Evolutionary conservation across 2,113 vertebrate species (phyloP), one percentile per base, ranked within the genome.

Genomic region (Colistium nudipinnis): DNA sequence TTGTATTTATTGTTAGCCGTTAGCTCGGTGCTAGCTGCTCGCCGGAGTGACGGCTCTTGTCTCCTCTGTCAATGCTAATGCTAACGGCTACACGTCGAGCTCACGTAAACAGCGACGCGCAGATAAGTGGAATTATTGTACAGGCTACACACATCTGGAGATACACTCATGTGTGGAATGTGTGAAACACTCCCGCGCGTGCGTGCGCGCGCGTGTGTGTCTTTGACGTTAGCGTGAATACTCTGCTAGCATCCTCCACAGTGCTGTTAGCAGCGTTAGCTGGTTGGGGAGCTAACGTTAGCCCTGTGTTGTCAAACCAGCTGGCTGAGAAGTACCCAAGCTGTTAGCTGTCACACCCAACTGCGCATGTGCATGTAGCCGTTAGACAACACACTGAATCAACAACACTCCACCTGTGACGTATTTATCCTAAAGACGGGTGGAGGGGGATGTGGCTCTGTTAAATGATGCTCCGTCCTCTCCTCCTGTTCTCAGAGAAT

Each of bases 401-500:
- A 31, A 31, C 30, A 31, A n/a, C n/a, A n/a, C n/a, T n/a, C n/a
- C n/a, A n/a, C n/a, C n/a, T n/a, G n/a, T n/a, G n/a, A n/a, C n/a
- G n/a, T n/a, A n/a, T n/a, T n/a, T n/a, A n/a, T n/a, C n/a, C n/a
- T n/a, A n/a, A n/a, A n/a, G n/a, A n/a, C n/a, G n/a, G n/a, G n/a
- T n/a, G n/a, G n/a, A n/a, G n/a, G n/a, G n/a, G n/a, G n/a, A n/a
- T n/a, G n/a, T n/a, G n/a, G n/a, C n/a, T n/a, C n/a, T n/a, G n/a
- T n/a, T n/a, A n/a, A n/a, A n/a, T n/a, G n/a, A n/a, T n/a, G 27
- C 33, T 14, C 19, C 25, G 27, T 56, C 48, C 4, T 2, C 28
- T 3, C 59, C 39, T 22, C 71, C 33, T 53, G 33, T 30, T 47
- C 70, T 71, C 80, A 98, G 96, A 94, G 96, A 99, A 98, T 98